Base-by-base conservation (phyloP, 2,113 vertebrate species). In the Sylvietta virens region DNA sequence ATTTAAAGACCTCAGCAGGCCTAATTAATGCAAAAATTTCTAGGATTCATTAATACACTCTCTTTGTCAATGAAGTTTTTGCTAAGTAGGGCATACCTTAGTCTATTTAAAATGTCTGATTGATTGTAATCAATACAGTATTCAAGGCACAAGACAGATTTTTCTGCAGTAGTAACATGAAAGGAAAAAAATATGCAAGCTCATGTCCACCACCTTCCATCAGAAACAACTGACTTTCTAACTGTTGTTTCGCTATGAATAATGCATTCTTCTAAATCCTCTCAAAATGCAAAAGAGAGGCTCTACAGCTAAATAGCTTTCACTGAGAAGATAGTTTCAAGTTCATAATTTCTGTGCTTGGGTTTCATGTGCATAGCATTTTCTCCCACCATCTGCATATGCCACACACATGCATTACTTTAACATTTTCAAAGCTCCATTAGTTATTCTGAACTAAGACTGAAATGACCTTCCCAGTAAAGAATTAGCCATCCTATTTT, bases 231-330 rank as follows among this genome's bases (percentile, higher is more conserved):
- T 56, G 67, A 60, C 79, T 78, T 90, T 53, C n/a, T 56, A 80
- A 60, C 57, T 93, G 15, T 33, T 88, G 12, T 83, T 83, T 92
- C 0, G 0, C 47, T 66, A 86, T 90, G 60, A 96, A 88, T 90
- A 95, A 96, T 71, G 22, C 21, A 92, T 91, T 85, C 42, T 64
- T 87, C 35, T 73, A 90, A 95, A 90, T 66, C 74, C 31, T 88
- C 28, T 95, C 78, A 91, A 95, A 96, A 89, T 85, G 84, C 81
- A 92, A 87, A 95, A 35, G 39, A 88, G 31, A 95, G 20, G 24
- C 20, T 89, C 77, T 57, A 76, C 13, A 94, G 27, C 71, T 81
- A 90, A 93, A 94, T 3, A 82, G 33, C 8, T 90, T 88, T 66
- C 71, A 67, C 53, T 60, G 20, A 80, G 79, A 93, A 86, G 22